phyloP scores from a whole-genome alignment of 2,888 invertebrate genomes.

The Mythimna vitellina region DNA sequence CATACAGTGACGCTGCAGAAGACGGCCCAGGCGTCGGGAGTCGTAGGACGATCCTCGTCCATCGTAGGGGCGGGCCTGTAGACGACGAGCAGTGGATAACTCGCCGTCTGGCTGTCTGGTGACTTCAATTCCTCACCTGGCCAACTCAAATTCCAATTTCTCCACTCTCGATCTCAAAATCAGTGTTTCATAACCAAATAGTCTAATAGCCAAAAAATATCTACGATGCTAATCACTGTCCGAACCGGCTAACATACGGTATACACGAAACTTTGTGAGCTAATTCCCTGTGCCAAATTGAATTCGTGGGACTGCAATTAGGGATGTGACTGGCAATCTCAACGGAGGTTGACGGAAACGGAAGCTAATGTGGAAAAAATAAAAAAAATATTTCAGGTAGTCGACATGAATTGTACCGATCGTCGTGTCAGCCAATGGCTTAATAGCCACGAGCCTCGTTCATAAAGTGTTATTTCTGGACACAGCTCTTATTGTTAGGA shows the following conservation, averaged over 20 bases:
- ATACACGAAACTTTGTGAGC: conserved; percentile 65
- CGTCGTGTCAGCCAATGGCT: no score
- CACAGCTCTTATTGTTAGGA: no score
- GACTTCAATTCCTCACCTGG: no score
- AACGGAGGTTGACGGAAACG: not conserved
- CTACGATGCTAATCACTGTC: conserved; percentile 64
- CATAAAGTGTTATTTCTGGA: no score
- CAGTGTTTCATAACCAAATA: not conserved
- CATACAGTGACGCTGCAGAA: no score
- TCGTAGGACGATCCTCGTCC: no score
- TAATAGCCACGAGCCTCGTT: no score
- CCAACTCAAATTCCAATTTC: conserved; percentile 15
- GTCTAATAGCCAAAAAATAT: conserved; percentile 49
- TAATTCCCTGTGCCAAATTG: conserved; percentile 74
- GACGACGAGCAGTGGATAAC: no score
- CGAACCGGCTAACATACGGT: conserved; percentile 63
- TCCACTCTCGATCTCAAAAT: not conserved
- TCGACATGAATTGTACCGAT: no score
- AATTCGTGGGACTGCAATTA: conserved; percentile 64
- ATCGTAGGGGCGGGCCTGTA: no score
- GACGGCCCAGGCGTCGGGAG: no score
- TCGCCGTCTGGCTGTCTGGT: no score
- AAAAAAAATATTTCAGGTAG: not conserved
- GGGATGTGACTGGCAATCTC: not conserved
- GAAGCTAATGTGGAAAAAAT: not conserved